These are phyloP conservation scores for Trialeurodes vaporariorum DNA, from an alignment of 1,140 invertebrate species.

Conservation along the genomic window DNA sequence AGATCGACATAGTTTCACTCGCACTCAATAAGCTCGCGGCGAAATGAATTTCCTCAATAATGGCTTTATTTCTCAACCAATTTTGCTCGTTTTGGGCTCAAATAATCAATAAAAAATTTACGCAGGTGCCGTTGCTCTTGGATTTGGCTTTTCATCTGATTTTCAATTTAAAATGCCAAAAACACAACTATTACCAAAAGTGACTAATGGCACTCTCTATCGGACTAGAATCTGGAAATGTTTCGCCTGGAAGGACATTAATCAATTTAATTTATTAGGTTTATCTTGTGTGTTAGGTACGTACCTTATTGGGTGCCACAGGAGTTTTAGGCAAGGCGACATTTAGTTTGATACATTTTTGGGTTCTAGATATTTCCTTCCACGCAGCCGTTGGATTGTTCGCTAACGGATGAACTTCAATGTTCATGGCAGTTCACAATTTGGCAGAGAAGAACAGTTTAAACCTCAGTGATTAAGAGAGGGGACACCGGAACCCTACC, in stretches of 20 bases:
- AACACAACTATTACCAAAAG: too few relatives aligned
- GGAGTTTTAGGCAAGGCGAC: slow-evolving; percentile 42
- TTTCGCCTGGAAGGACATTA: not conserved
- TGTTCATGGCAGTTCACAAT: slow-evolving; percentile 32
- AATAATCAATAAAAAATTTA: too few relatives aligned
- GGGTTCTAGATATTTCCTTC: slow-evolving; percentile 46
- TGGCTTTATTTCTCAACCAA: too few relatives aligned
- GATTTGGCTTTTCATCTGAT: not conserved
- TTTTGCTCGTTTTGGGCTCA: too few relatives aligned
- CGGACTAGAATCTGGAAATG: not conserved
- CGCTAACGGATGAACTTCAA: slow-evolving; percentile 48
- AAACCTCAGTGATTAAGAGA: too few relatives aligned
- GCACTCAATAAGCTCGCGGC: too few relatives aligned
- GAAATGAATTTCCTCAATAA: too few relatives aligned
- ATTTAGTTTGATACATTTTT: slow-evolving; percentile 54
- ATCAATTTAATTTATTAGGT: not conserved
- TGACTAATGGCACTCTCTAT: slow-evolving; percentile 13
- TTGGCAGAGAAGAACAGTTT: too few relatives aligned
- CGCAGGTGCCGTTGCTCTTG: too few relatives aligned
- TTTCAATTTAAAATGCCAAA: too few relatives aligned
- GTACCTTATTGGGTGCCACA: slow-evolving; percentile 39
- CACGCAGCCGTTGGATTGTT: slow-evolving; percentile 53
- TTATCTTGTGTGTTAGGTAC: not conserved
- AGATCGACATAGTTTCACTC: too few relatives aligned
- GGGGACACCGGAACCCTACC: too few relatives aligned